Base-by-base conservation (phyloP, 2,888 invertebrate genomes). In the Hyposoter dolosus region DNA sequence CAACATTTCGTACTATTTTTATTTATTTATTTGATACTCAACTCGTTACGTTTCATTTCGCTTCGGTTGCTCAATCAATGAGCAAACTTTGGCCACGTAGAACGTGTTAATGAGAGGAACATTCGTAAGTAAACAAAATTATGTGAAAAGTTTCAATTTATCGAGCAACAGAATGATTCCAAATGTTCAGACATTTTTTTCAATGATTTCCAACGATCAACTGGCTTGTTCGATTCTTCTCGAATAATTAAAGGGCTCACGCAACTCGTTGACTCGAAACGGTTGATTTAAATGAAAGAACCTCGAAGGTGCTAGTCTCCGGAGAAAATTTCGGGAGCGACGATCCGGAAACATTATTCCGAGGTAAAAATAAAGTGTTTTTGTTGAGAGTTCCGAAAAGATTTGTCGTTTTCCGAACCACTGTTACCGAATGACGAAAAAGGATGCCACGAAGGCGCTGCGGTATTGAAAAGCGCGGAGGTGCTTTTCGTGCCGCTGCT, bases 401-500 rank as follows among this genome's bases (percentile, higher is more conserved):
- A 60, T 15, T 28, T 28, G 60, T 60, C 28, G 60, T 60, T 60
- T 60, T 60, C 28, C 15, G 60, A 60, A 28, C 5, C 15, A 15
- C 28, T 28, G 15, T 28, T 28, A 17, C 28, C 28, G 60, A 60
- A 60, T 28, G 15, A 12, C 28, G 60, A 72, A 72, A 72, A 72
- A 53, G 35, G 32, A 35, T 53, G 35, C 12, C 4, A 40, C 15
- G 40, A 74, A 74, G 74, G 40, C 63, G 63, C 17, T 28, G 63
- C 45, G 45, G 28, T 75, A 75, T 75, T 45, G 63, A 63, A 23
- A 45, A 43, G 45, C 45, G 75, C 74, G 43, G 40, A 23, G 74
- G 75, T 28, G 28, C 43, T 69, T 74, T 60, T 82, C 45, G 71
- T 72, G 28, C 28, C 3, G 63, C 68, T 43, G 47, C 72, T 76